Base-by-base conservation (phyloP, 2,113 vertebrate genomes). In the Herpailurus yagouaroundi region DNA sequence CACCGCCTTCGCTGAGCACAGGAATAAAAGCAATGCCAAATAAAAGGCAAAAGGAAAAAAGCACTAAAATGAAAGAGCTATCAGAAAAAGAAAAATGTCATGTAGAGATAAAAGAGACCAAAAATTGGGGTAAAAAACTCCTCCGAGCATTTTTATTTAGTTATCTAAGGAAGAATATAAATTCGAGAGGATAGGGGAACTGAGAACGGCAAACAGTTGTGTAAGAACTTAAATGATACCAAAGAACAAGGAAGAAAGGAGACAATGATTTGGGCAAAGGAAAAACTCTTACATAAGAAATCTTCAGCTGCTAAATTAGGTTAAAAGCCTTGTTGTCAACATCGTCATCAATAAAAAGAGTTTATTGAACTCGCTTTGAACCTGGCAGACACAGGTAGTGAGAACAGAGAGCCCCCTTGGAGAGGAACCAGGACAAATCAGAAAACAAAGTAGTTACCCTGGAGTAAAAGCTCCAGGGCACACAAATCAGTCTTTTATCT, bases 1-100 rank as follows among this genome's bases (percentile, higher is more conserved):
- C 64, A 5, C 77, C n/a, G 23, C 87, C 90, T 96, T 97, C 87
- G 81, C 80, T 68, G 92, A 92, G 80, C 90, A 71, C 64, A 23
- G 50, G 83, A 97, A 91, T 86, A 87, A 95, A 96, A 92, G 80
- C 66, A 64, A 88, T 12, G 36, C 74, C 95, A 92, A 96, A 93
- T 57, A 89, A 96, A 97, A 94, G 89, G 82, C 82, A 96, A 97
- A 93, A 90, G 92, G 66, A 94, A 33, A 97, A 94, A 93, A 84
- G 85, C 79, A 48, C 74, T 21, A 48, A 86, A 94, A 89, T 91
- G 97, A 97, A 96, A 97, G 88, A 41, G 64, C 80, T 71, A 60
- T 87, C 92, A 84, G 94, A 71, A 94, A 96, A 45, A 64, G 79
- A 29, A 89, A 89, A 89, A 76, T 71, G 89, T 64, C 97, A 94